These are phyloP conservation scores for Pristionchus arcanus DNA, from an alignment of 2,888 invertebrate genomes.

Conservation along the genomic window DNA sequence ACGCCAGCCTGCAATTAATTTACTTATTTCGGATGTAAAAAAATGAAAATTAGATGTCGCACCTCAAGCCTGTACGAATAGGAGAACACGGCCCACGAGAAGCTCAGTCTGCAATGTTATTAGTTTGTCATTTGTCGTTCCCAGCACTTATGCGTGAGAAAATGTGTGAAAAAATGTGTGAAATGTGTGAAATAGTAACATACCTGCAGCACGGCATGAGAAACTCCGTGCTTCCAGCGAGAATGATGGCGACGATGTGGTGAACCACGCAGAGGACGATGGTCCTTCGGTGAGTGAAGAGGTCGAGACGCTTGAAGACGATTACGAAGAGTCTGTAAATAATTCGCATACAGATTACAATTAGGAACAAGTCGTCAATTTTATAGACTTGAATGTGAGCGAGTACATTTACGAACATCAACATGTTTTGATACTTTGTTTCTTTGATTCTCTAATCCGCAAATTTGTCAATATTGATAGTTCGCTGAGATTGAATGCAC, in stretches of 20 bases:
- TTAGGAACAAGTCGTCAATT: too few relatives aligned
- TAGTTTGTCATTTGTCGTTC: neutral
- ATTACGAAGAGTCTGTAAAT: neutral
- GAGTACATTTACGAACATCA: too few relatives aligned
- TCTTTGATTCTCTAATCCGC: too few relatives aligned
- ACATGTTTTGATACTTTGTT: too few relatives aligned
- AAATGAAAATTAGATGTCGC: too few relatives aligned
- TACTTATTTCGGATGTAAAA: too few relatives aligned
- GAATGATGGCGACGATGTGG: neutral
- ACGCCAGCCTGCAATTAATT: neutral
- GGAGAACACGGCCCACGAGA: neutral
- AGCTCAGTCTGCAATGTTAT: neutral
- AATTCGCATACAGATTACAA: too few relatives aligned
- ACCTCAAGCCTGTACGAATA: neutral
- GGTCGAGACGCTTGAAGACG: neutral
- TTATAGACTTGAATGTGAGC: too few relatives aligned
- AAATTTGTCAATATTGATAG: too few relatives aligned
- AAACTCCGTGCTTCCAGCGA: neutral
- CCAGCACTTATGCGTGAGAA: too few relatives aligned
- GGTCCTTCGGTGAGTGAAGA: neutral
- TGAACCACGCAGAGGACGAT: neutral
- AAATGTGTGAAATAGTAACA: neutral
- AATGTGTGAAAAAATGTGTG: too few relatives aligned
- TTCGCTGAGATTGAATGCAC: too few relatives aligned
- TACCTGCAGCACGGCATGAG: neutral